These are phyloP conservation scores for Drosophila parabipectinata DNA, from an alignment of 1,140 invertebrate genomes.

Conservation along the genomic window DNA sequence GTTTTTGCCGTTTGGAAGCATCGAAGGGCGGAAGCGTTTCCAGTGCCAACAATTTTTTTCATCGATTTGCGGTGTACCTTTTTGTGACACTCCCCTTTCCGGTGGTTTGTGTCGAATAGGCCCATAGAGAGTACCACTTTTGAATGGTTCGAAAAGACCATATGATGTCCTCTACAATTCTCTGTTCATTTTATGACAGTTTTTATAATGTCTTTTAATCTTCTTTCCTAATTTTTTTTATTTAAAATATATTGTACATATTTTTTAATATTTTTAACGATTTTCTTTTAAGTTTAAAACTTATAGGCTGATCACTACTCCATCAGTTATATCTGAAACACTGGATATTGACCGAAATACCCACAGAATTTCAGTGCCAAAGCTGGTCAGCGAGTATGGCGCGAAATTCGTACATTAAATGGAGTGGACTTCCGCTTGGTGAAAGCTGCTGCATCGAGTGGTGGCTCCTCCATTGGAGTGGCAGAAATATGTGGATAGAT, in stretches of 20 bases:
- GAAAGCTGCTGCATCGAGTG: constrained; percentile 58
- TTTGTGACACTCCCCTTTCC: constrained; percentile 51
- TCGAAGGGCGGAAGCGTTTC: constrained; percentile 60
- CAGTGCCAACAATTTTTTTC: constrained; percentile 54
- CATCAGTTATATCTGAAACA: background rate
- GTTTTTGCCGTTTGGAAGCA: constrained; percentile 51
- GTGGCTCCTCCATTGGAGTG: constrained; percentile 14
- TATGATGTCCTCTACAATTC: background rate
- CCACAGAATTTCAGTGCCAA: constrained; percentile 10
- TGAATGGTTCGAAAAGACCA: background rate
- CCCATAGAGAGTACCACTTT: background rate
- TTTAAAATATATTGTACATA: background rate
- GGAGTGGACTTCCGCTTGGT: constrained; percentile 80
- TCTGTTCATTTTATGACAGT: background rate
- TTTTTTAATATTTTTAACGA: background rate
- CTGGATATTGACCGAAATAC: constrained; percentile 2
- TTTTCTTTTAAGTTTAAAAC: background rate
- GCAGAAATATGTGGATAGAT: constrained; percentile 11
- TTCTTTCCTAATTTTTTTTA: background rate
- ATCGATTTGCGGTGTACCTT: constrained; percentile 65
- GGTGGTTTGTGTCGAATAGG: constrained; percentile 16
- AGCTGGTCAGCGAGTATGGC: constrained; percentile 71
- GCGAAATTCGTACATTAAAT: constrained; percentile 82
- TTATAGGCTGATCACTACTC: background rate
- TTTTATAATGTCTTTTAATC: background rate